phyloP scores from a whole-genome alignment of 2,113 vertebrate species.

The Rhizomys pruinosus region DNA sequence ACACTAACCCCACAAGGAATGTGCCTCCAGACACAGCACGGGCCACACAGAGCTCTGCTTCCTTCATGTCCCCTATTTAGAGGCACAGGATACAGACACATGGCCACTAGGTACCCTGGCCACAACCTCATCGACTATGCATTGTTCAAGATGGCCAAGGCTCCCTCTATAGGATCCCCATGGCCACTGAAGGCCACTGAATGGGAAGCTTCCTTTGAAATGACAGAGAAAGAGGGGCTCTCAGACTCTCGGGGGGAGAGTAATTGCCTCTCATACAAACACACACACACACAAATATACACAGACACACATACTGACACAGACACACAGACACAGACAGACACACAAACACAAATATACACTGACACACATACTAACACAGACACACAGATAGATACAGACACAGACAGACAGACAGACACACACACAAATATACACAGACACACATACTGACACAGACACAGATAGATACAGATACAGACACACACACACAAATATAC shows the following conservation, averaged over 20 bases:
- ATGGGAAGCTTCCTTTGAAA: background rate
- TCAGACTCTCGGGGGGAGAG: background rate
- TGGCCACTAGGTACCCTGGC: background rate
- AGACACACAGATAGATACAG: too few relatives aligned
- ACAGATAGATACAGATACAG: too few relatives aligned
- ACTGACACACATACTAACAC: too few relatives aligned
- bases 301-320: too few relatives aligned
- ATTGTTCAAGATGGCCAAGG: accelerated
- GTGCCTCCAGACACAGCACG: accelerated
- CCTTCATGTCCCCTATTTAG: background rate
- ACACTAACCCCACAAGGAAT: background rate
- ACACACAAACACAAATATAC: background rate
- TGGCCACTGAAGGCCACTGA: accelerated
- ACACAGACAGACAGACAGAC: too few relatives aligned
- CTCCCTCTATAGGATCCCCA: background rate
- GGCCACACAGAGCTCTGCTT: accelerated
- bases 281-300: background rate
- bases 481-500: background rate
- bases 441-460: background rate
- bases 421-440: background rate
- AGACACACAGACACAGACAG: too few relatives aligned
- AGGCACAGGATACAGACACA: background rate
- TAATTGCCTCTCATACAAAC: too few relatives aligned
- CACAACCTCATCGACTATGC: accelerated
- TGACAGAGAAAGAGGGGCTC: background rate